A percentile compares a stretch with the other conserved stretches of the same genome.
Conservation (phyloP, 2,888 invertebrate species). For the Pyrochroa serraticornis region DNA sequence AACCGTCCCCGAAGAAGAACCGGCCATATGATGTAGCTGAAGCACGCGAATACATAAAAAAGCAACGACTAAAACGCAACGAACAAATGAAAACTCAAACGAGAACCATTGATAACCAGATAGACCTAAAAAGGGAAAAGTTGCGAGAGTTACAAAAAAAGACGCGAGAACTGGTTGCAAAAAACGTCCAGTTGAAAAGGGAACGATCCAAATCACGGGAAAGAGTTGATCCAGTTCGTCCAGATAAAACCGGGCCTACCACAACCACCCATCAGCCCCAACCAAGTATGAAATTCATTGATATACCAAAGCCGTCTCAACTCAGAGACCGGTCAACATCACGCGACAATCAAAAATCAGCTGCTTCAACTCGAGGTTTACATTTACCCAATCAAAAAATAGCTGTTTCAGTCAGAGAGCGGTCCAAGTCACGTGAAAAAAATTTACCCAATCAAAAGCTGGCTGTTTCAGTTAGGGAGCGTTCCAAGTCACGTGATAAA, state of each 20-base stretch:
- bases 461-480: neutral
- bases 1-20: conserved; percentile 28
- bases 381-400: no score
- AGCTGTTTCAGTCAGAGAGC: no score
- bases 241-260: neutral
- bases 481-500: neutral
- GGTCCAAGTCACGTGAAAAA: no score
- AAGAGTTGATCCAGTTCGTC: neutral
- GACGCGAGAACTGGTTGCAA: conserved; percentile 56
- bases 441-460: no score
- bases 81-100: conserved; percentile 53
- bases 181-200: conserved; percentile 53
- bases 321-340: no score
- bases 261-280: no score
- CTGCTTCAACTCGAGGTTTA: no score
- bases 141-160: conserved; percentile 58
- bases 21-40: conserved; percentile 60
- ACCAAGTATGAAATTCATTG: no score
- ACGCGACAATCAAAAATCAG: no score
- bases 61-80: conserved; percentile 61
- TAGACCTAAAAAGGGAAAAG: conserved; percentile 58
- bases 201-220: conserved; percentile 46
- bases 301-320: no score
- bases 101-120: conserved; percentile 34
- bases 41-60: conserved; percentile 63